phyloP scores from a whole-genome alignment of 2,888 invertebrate species.

The Epistrophella euchroma region DNA sequence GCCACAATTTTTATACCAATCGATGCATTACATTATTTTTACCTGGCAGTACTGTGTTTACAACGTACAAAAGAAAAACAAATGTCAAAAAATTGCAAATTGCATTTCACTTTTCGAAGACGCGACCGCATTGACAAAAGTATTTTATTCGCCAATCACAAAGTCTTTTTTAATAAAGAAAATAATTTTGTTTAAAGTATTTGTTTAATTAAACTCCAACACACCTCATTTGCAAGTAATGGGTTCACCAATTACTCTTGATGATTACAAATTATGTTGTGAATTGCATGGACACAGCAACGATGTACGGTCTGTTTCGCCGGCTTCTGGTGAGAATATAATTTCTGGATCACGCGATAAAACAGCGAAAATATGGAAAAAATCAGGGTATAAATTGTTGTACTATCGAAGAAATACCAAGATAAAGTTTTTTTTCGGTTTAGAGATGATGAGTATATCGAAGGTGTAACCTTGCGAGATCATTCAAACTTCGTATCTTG shows the following conservation, averaged over 20 bases:
- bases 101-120: slow-evolving; percentile 56
- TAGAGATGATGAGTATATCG: slow-evolving; percentile 85
- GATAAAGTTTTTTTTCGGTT: slow-evolving; percentile 81
- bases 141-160: slow-evolving; percentile 13
- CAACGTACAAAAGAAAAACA: slow-evolving; percentile 38
- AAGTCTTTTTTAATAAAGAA: slow-evolving; percentile 18
- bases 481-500: slow-evolving; percentile 94
- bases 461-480: slow-evolving; percentile 89
- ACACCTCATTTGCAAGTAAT: slow-evolving; percentile 18
- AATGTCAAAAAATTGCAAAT: slow-evolving; percentile 60
- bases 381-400: slow-evolving; percentile 85
- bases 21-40: background rate
- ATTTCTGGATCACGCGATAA: slow-evolving; percentile 95
- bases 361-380: slow-evolving; percentile 94
- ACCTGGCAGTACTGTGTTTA: slow-evolving; percentile 30
- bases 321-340: slow-evolving; percentile 87
- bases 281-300: slow-evolving; percentile 91
- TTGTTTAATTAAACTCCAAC: background rate
- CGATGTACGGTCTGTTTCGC: slow-evolving; percentile 91
- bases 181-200: slow-evolving; percentile 10
- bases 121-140: slow-evolving; percentile 40
- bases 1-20: slow-evolving; percentile 16
- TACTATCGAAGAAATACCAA: slow-evolving; percentile 89
- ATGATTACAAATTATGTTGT: slow-evolving; percentile 91
- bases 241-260: slow-evolving; percentile 77